A percentile compares a stretch with the other conserved stretches of the same genome.
Conservation (phyloP, 2,888 invertebrate species). For the Andrena bicolor region DNA sequence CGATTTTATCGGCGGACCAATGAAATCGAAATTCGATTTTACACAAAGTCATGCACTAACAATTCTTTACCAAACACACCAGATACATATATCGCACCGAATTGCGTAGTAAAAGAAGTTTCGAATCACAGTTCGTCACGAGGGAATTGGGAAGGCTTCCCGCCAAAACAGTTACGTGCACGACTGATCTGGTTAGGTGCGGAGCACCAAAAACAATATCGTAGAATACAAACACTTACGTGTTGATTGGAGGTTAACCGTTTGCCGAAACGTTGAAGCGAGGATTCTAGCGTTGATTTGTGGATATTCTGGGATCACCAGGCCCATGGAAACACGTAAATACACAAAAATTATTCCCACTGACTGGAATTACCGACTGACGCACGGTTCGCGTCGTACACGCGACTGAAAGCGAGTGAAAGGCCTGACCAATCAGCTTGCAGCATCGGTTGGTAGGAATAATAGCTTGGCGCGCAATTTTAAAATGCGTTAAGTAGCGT, state of each 20-base stretch:
- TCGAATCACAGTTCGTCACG: not conserved
- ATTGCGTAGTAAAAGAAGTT: not conserved
- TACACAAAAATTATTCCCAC: not conserved
- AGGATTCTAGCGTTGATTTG: not conserved
- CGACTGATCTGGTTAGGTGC: not conserved
- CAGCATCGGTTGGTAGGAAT: not conserved
- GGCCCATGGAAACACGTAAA: not conserved
- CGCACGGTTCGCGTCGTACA: not conserved
- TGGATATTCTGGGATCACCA: not conserved
- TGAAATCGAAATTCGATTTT: not conserved
- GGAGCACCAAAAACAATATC: not conserved
- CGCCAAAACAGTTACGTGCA: not conserved
- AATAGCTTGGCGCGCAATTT: not conserved
- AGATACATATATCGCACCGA: not conserved
- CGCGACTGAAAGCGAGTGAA: not conserved
- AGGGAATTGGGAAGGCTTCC: not conserved
- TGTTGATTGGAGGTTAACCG: not conserved
- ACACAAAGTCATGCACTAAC: not conserved
- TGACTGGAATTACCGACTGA: not conserved
- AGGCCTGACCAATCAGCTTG: not conserved
- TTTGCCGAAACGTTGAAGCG: not conserved
- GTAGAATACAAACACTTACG: conserved; percentile 3
- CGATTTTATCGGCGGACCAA: not conserved
- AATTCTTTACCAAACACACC: not conserved
- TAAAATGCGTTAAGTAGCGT: not conserved